A percentile compares a stretch with the other conserved stretches of the same genome.
Evolutionary conservation across 2,113 vertebrate genomes (phyloP).

Genomic region (Ascaphus truei): DNA sequence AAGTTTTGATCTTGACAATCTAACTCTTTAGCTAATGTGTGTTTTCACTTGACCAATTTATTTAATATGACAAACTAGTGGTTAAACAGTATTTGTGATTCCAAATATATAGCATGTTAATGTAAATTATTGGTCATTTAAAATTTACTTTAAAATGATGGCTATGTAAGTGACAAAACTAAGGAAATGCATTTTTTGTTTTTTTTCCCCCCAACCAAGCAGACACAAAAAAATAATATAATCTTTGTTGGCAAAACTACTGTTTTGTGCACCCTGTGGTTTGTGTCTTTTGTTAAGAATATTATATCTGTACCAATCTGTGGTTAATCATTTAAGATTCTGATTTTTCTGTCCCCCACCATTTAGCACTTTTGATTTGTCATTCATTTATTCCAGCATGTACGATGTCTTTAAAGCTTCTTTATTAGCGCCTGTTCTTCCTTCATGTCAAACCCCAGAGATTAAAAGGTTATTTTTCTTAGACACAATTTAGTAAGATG

Average conservation of each 20-base stretch:
- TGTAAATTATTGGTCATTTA: slow-evolving; percentile 64
- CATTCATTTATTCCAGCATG: not conserved
- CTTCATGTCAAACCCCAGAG: not conserved
- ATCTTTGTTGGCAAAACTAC: slow-evolving; percentile 60
- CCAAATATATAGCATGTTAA: slow-evolving; percentile 68
- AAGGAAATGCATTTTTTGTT: slow-evolving; percentile 61
- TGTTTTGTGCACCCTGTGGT: slow-evolving; percentile 63
- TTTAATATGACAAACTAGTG: slow-evolving; percentile 58
- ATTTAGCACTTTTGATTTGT: too few relatives aligned
- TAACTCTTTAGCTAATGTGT: slow-evolving; percentile 51
- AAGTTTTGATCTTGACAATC: slow-evolving; percentile 65
- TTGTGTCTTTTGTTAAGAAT: slow-evolving; percentile 57
- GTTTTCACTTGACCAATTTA: slow-evolving; percentile 58
- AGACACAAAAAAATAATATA: slow-evolving; percentile 56
- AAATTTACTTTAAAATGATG: slow-evolving; percentile 55
- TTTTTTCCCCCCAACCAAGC: slow-evolving; percentile 57
- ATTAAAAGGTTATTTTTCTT: too few relatives aligned
- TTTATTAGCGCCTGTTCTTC: not conserved
- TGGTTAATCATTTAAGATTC: too few relatives aligned
- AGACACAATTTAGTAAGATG: too few relatives aligned
- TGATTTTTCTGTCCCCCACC: not conserved
- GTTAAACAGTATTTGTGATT: slow-evolving; percentile 69
- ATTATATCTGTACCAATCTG: not conserved
- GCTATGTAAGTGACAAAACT: slow-evolving; percentile 56
- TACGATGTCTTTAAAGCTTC: not conserved